These are phyloP conservation scores for Megaceryle alcyon DNA, from an alignment of 2,797 vertebrate species.

Conservation along the genomic window DNA sequence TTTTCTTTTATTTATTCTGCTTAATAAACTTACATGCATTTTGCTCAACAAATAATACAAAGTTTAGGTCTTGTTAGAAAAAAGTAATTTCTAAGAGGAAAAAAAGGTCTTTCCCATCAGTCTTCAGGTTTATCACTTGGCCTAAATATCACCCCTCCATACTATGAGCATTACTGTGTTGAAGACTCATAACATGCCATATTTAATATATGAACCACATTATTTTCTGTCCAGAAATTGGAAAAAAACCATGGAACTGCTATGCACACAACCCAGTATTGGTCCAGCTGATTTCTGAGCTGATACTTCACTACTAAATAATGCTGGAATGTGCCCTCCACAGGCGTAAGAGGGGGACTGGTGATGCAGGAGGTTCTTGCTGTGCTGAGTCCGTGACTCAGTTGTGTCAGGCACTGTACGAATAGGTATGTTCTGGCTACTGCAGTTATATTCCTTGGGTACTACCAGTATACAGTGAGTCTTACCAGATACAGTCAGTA, in stretches of 20 bases:
- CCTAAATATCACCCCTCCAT: background rate
- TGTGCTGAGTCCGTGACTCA: background rate
- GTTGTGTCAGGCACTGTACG: background rate
- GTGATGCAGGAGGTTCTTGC: background rate
- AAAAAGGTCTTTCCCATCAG: background rate
- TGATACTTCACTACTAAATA: background rate
- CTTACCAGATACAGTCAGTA: background rate
- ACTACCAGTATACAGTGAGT: background rate
- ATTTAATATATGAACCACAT: background rate
- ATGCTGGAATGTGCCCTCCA: background rate
- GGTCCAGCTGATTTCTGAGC: background rate
- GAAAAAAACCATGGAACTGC: background rate
- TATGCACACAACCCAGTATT: accelerated
- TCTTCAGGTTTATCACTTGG: background rate
- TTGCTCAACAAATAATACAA: background rate
- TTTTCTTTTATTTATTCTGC: conserved; percentile 59
- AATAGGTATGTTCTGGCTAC: background rate
- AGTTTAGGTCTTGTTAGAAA: background rate
- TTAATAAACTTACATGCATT: conserved; percentile 39
- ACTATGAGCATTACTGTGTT: background rate
- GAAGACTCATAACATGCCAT: background rate
- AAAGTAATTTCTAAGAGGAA: background rate
- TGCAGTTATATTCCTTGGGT: background rate
- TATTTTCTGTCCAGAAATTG: background rate
- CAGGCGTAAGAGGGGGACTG: background rate